These are phyloP conservation scores for Notothenia coriiceps DNA, from an alignment of 2,113 vertebrate genomes.

Conservation along the genomic window DNA sequence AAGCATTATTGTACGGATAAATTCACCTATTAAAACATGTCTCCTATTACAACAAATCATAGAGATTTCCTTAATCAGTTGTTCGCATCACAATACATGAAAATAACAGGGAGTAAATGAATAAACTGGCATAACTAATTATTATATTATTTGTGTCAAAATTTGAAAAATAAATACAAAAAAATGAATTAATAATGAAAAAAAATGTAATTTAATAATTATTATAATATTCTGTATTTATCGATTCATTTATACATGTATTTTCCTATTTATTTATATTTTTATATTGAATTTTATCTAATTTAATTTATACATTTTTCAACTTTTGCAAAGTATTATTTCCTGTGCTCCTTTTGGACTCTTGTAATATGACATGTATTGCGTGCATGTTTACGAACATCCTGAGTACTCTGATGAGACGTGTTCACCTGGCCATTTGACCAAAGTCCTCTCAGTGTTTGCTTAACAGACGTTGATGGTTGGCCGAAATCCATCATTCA, in stretches of 20 bases:
- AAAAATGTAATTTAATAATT: background rate
- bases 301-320: background rate
- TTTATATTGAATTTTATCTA: background rate
- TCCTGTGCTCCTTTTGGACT: background rate
- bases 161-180: background rate
- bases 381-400: too few species aligned
- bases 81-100: background rate
- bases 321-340: background rate
- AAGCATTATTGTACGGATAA: background rate
- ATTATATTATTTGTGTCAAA: background rate
- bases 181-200: background rate
- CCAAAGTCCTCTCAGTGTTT: slow-evolving; percentile 65
- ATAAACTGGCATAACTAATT: background rate
- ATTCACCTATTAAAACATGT: background rate
- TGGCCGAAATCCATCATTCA: background rate
- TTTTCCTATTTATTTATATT: background rate
- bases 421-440: slow-evolving; percentile 1
- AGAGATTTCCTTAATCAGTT: background rate
- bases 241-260: background rate
- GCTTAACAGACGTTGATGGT: slow-evolving; percentile 30
- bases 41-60: background rate
- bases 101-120: background rate
- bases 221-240: background rate
- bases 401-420: background rate
- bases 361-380: background rate